Conservation (phyloP, 2,113 vertebrate genomes). For the Puntigrus tetrazona region DNA sequence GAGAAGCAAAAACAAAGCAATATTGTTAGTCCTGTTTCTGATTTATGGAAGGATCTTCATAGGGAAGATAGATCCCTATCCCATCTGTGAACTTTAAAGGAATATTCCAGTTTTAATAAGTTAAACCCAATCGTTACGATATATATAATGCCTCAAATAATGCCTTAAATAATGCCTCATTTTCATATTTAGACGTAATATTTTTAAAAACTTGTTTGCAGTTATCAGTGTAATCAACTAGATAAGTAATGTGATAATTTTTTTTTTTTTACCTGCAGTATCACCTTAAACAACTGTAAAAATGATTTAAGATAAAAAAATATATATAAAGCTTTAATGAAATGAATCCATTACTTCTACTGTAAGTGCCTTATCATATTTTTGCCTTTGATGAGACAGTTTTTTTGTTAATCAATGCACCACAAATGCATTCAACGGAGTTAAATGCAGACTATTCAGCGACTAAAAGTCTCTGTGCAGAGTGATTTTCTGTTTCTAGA, state of each 20-base stretch:
- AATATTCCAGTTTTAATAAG: not conserved
- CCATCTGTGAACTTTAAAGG: not conserved
- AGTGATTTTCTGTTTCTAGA: constrained; percentile 1
- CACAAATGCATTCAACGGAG: not conserved
- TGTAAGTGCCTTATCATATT: not conserved
- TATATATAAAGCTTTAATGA: no score
- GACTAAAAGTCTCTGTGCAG: not conserved
- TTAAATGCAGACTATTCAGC: not conserved
- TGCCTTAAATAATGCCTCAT: no score
- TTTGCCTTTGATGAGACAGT: no score
- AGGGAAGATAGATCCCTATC: constrained; percentile 1
- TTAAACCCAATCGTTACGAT: not conserved
- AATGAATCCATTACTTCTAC: not conserved
- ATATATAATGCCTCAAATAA: no score
- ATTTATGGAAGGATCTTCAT: constrained; percentile 59
- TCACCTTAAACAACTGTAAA: no score
- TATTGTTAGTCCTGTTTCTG: constrained; percentile 54
- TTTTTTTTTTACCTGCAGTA: no score
- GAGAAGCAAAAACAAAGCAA: constrained; percentile 52
- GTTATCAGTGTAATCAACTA: no score
- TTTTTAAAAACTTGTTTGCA: no score
- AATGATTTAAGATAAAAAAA: no score
- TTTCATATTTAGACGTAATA: no score
- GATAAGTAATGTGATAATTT: no score
- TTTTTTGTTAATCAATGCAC: not conserved